A percentile compares a stretch with the other conserved stretches of the same genome.
These are phyloP conservation scores for Eupithecia subfuscata DNA, from an alignment of 2,888 invertebrate species.

Conservation along the genomic window DNA sequence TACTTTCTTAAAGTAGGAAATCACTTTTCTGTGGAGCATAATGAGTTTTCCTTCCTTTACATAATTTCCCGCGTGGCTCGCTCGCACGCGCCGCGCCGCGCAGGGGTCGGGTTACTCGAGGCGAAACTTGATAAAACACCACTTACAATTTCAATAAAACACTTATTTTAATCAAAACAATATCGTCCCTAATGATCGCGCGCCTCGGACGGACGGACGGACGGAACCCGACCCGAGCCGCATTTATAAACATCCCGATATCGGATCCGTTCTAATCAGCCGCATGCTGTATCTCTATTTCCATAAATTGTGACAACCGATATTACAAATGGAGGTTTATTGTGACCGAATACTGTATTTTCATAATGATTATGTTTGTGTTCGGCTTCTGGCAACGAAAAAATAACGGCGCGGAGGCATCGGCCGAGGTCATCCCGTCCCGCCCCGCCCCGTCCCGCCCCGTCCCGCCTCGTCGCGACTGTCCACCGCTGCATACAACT, in stretches of 20 bases:
- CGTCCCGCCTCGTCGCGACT: neutral
- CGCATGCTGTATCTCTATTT: constrained; percentile 21
- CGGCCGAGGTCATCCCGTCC: neutral
- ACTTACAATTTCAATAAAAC: constrained; percentile 17
- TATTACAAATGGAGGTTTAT: constrained; percentile 19
- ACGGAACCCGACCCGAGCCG: constrained; percentile 7
- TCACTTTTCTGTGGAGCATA: neutral
- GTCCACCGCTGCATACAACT: constrained; percentile 23
- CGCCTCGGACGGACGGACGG: neutral
- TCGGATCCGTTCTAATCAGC: constrained; percentile 17
- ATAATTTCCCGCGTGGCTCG: neutral
- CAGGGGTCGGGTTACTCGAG: constrained; percentile 19
- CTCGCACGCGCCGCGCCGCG: constrained; percentile 4
- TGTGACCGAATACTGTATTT: constrained; percentile 21
- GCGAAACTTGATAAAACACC: constrained; percentile 20
- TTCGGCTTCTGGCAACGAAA: constrained; percentile 25
- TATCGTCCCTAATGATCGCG: constrained; percentile 21
- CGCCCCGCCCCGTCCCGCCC: neutral
- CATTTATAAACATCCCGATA: constrained; percentile 8
- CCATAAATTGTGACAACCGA: constrained; percentile 25
- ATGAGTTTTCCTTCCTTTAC: neutral
- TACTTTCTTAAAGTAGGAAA: constrained; percentile 12
- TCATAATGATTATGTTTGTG: constrained; percentile 21
- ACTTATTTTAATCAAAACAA: constrained; percentile 26
- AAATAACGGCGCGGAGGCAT: neutral